A percentile compares a stretch with the other conserved stretches of the same genome.
These are phyloP conservation scores for Heterodera schachtii DNA, from an alignment of 1,140 invertebrate genomes.

Conservation along the genomic window DNA sequence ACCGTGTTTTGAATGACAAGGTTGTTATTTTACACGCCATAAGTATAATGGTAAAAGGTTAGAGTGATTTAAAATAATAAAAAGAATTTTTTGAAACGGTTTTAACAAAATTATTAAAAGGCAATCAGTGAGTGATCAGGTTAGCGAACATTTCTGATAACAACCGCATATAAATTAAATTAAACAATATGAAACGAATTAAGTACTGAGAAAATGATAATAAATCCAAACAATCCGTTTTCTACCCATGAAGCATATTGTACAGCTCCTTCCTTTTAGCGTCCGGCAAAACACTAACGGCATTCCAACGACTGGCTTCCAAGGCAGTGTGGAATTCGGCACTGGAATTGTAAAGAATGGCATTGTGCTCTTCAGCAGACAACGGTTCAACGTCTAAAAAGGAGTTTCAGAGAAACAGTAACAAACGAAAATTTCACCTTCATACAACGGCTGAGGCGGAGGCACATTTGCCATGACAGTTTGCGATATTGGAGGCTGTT, in stretches of 20 bases:
- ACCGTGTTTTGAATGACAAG: no score
- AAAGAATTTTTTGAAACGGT: no score
- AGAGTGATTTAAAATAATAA: no score
- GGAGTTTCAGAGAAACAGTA: background rate
- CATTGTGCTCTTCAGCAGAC: slow-evolving; percentile 45
- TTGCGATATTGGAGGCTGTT: background rate
- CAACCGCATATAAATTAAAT: background rate
- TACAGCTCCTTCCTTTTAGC: slow-evolving; percentile 14
- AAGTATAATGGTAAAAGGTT: no score
- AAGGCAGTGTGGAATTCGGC: slow-evolving; percentile 37
- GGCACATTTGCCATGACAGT: background rate
- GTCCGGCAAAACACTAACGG: slow-evolving; percentile 16
- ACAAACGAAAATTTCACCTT: background rate
- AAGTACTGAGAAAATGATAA: background rate
- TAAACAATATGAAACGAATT: background rate
- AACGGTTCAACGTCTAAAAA: slow-evolving; percentile 43
- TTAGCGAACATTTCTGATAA: no score
- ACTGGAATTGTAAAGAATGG: slow-evolving; percentile 33
- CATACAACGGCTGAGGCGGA: slow-evolving; percentile 17
- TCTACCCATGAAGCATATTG: slow-evolving; percentile 14
- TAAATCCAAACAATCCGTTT: background rate
- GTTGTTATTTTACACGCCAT: no score
- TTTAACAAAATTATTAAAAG: no score
- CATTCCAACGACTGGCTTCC: slow-evolving; percentile 39
- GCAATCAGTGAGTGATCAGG: no score